Evolutionary conservation across 2,888 invertebrate species (phyloP), one percentile per base, ranked within the genome.

Genomic region (Euzophera pinguis): DNA sequence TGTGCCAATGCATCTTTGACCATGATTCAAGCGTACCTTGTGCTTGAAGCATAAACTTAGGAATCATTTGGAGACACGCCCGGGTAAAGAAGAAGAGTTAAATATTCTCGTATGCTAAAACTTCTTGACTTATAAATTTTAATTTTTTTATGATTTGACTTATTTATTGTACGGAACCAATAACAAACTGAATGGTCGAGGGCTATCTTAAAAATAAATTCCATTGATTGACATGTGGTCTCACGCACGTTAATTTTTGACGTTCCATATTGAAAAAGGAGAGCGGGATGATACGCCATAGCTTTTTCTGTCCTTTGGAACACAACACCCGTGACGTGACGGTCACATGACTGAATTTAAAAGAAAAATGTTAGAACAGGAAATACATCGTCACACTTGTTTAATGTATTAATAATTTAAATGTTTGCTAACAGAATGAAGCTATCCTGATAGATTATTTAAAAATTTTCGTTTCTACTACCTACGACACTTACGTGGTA

Each of bases 191-290:
- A 22, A 22, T 22, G 3, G 22, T 22, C 22, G 22, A 22, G 22
- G 22, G 5, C 22, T 22, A 22, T 22, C 75, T 69, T 69, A 77
- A 85, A 86, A 88, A 85, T 84, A 78, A 78, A 72, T 63, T 69
- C 74, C 73, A 81, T 82, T 86, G 86, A 88, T 87, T 85, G 86
- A 88, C 87, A 84, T 79, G 72, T 68, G 71, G 79, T 77, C 74
- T 72, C 81, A 78, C 75, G 77, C 76, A 70, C 81, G 78, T 73
- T 78, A 73, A 81, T 81, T 81, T 85, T 81, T 87, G 88, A 88
- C 85, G 68, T 75, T 65, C 71, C 73, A 77, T 80, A 79, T 79
- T 78, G 81, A 75, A 77, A 75, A 80, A 76, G 78, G 78, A 84
- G 83, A 78, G 80, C 69, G 75, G 77, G 71, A 68, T 68, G 78